Evolutionary conservation across 1,140 invertebrate species (phyloP).

Genomic region (Bombus waltoni): DNA sequence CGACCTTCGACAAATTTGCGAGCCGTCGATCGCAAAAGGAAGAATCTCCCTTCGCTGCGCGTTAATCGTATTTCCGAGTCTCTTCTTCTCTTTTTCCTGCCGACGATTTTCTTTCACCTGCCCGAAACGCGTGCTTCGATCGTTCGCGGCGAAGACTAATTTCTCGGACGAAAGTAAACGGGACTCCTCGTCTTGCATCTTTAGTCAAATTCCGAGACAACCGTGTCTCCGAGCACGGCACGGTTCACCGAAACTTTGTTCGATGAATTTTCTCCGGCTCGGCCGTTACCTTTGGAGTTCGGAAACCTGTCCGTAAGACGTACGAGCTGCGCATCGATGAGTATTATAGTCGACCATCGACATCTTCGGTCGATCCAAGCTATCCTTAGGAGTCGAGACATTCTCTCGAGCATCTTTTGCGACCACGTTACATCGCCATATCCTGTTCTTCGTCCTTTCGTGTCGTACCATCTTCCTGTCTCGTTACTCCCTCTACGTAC

Average conservation of each 20-base stretch:
- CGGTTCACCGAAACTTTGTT: background rate
- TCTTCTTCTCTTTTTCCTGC: background rate
- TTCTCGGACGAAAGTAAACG: background rate
- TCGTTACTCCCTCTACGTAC: too few species aligned
- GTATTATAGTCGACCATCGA: too few species aligned
- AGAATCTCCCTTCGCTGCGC: background rate
- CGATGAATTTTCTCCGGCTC: background rate
- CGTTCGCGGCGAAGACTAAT: background rate
- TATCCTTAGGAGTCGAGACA: too few species aligned
- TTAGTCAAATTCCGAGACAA: background rate
- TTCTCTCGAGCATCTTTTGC: too few species aligned
- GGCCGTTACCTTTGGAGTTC: background rate
- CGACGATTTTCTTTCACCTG: background rate
- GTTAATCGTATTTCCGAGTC: background rate
- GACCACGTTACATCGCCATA: too few species aligned
- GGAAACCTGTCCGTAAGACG: background rate
- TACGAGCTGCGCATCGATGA: background rate
- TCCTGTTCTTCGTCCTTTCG: too few species aligned
- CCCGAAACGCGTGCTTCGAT: too few species aligned
- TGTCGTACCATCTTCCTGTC: too few species aligned
- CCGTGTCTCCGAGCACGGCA: background rate
- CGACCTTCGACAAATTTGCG: constrained; percentile 2
- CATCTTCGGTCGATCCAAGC: too few species aligned
- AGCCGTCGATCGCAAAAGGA: background rate
- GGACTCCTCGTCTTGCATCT: background rate